Evolutionary conservation across 1,140 invertebrate species (phyloP), one percentile per base, ranked within the genome.

Genomic region (Drosophila sp.): DNA sequence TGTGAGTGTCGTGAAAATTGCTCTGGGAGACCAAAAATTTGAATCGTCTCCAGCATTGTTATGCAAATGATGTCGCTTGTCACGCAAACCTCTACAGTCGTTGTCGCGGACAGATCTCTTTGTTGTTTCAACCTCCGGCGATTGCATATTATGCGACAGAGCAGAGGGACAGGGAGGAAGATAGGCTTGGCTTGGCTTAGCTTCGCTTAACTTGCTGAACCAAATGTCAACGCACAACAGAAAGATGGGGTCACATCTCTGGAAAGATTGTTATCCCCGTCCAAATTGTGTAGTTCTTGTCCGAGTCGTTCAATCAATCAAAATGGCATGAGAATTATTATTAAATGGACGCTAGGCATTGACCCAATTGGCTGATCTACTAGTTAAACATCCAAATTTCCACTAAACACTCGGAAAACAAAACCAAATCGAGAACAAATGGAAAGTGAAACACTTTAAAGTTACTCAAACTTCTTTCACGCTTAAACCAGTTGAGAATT

Each of bases 1-100:
- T 56, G 50, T 54, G 72, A 71, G 60, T 76, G 76, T 75, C 71
- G 62, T 86, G 79, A 81, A 86, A 86, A 86, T 86, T 86, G 79
- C 82, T 86, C 82, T 86, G 82, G 83, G 79, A 87, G 83, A 87
- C 79, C 83, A 87, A 87, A 87, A 86, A 86, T 86, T 82, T 82
- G 76, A 87, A 89, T 89, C 84, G 85, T 89, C 83, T 80, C 83
- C 83, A 87, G 84, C 85, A 89, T 89, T 89, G 84, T 89, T 89
- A 89, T 89, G 84, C 86, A 89, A 89, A 89, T 89, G 77, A 90
- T 82, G 80, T 81, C 80, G 77, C 85, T 89, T 80, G 86, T 81
- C 85, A 89, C 85, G 85, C 85, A 90, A 89, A 75, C 67, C 67
- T 38, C 38, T 17, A 54, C 40, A 64, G 67, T 64, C 50, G 60